Percentiles rank a stretch among this genome's conserved stretches.
phyloP scores from a whole-genome alignment of 2,888 invertebrate genomes.

The Nomada hirtipes region DNA sequence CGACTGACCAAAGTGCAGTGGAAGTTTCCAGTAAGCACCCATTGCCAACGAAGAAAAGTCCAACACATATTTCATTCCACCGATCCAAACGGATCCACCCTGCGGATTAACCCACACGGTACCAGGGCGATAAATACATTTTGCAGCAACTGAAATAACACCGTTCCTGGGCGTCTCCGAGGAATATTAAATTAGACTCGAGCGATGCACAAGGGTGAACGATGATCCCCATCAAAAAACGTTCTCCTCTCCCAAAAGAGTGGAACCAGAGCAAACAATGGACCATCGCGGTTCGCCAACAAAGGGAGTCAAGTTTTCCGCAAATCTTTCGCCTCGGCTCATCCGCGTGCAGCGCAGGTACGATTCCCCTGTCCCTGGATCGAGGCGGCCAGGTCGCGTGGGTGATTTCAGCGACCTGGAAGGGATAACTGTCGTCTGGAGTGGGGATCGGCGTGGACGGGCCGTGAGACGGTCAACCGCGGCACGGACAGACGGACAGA shows the following conservation, averaged over 20 bases:
- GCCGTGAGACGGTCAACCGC: conserved; percentile 56
- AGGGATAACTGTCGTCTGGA: conserved; percentile 47
- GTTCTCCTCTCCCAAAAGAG: background rate
- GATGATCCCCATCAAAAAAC: background rate
- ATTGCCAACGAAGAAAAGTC: too few species aligned
- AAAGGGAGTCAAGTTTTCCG: conserved; percentile 12
- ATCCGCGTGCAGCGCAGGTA: conserved; percentile 3
- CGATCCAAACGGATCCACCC: too few species aligned
- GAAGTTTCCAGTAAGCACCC: too few species aligned
- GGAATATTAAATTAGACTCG: too few species aligned
- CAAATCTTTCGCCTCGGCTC: background rate
- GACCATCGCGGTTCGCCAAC: background rate
- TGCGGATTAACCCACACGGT: too few species aligned
- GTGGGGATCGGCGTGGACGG: conserved; percentile 58
- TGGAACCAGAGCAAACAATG: background rate
- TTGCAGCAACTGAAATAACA: too few species aligned
- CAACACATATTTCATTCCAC: too few species aligned
- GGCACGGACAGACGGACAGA: conserved; percentile 61
- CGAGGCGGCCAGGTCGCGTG: conserved; percentile 74
- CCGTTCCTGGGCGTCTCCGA: too few species aligned
- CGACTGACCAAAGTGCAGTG: too few species aligned
- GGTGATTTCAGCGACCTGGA: conserved; percentile 70
- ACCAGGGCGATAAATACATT: too few species aligned
- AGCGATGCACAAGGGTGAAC: too few species aligned
- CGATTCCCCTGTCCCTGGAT: conserved; percentile 48